Conservation (phyloP, 1,140 invertebrate species). For the Dendroctonus ponderosae region DNA sequence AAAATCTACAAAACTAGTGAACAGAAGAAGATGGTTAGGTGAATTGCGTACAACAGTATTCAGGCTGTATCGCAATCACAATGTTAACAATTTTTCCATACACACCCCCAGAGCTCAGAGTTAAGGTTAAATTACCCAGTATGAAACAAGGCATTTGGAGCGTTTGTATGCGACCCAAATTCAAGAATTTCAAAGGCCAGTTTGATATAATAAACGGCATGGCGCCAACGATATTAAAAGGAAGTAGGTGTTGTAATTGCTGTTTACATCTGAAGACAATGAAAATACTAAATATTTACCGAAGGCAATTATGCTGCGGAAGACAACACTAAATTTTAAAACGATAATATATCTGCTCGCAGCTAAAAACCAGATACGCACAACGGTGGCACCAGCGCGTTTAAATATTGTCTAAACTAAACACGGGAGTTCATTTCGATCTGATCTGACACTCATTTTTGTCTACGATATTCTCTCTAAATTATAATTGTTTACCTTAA, state of each 20-base stretch:
- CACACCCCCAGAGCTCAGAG: too few relatives aligned
- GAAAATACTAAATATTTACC: conserved; percentile 7
- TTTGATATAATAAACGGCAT: background rate
- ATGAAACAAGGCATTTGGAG: too few relatives aligned
- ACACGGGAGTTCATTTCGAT: conserved; percentile 3
- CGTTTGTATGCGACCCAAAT: too few relatives aligned
- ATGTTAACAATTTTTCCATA: too few relatives aligned
- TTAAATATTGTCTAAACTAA: conserved; percentile 11
- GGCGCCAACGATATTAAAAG: conserved; percentile 2
- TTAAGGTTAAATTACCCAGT: too few relatives aligned
- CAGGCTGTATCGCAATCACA: too few relatives aligned
- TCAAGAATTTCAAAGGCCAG: too few relatives aligned
- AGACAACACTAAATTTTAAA: background rate
- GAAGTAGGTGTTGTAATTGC: conserved; percentile 1
- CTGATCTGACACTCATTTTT: background rate
- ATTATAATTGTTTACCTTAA: conserved; percentile 9
- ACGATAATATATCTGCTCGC: background rate
- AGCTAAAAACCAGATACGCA: conserved; percentile 1
- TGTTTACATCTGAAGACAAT: conserved; percentile 1
- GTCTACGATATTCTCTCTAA: conserved; percentile 2
- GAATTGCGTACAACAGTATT: too few relatives aligned
- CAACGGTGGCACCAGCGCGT: conserved; percentile 2
- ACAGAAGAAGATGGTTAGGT: too few relatives aligned
- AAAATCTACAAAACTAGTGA: too few relatives aligned
- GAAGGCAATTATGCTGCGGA: conserved; percentile 4